Conservation (phyloP, 2,888 invertebrate species). For the Euphydryas editha region DNA sequence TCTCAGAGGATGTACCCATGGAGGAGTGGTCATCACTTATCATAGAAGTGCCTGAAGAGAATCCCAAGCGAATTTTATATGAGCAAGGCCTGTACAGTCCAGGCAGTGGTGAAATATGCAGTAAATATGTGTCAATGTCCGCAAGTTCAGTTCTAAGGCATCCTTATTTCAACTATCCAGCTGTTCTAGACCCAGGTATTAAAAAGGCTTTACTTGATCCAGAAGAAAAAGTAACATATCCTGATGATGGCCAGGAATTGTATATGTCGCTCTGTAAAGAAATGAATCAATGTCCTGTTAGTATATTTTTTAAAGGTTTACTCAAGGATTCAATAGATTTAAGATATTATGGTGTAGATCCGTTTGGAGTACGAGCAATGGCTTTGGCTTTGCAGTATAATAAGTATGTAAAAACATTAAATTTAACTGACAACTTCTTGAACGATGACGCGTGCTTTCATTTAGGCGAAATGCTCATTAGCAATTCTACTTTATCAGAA, state of each 20-base stretch:
- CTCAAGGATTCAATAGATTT: slow-evolving; percentile 59
- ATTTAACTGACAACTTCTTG: slow-evolving; percentile 66
- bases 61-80: slow-evolving; percentile 51
- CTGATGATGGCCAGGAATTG: slow-evolving; percentile 65
- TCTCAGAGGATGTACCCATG: slow-evolving; percentile 63
- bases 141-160: slow-evolving; percentile 63
- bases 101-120: slow-evolving; percentile 65
- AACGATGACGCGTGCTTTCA: slow-evolving; percentile 65
- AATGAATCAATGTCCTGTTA: slow-evolving; percentile 61
- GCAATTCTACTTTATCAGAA: slow-evolving; percentile 55
- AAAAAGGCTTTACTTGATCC: slow-evolving; percentile 56
- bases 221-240: slow-evolving; percentile 49
- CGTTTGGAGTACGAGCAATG: slow-evolving; percentile 64
- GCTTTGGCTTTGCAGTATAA: slow-evolving; percentile 60
- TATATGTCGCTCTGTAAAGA: slow-evolving; percentile 64
- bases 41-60: slow-evolving; percentile 48
- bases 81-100: slow-evolving; percentile 57
- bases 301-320: slow-evolving; percentile 55
- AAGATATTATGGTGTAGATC: slow-evolving; percentile 64
- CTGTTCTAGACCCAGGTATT: slow-evolving; percentile 68
- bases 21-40: slow-evolving; percentile 68
- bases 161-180: slow-evolving; percentile 65
- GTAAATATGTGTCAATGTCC: slow-evolving; percentile 60
- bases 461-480: slow-evolving; percentile 61
- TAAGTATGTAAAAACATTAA: slow-evolving; percentile 54